Percentiles rank a stretch among this genome's conserved stretches.
phyloP scores from a whole-genome alignment of 2,888 invertebrate genomes.

The Microplitis deprimator region DNA sequence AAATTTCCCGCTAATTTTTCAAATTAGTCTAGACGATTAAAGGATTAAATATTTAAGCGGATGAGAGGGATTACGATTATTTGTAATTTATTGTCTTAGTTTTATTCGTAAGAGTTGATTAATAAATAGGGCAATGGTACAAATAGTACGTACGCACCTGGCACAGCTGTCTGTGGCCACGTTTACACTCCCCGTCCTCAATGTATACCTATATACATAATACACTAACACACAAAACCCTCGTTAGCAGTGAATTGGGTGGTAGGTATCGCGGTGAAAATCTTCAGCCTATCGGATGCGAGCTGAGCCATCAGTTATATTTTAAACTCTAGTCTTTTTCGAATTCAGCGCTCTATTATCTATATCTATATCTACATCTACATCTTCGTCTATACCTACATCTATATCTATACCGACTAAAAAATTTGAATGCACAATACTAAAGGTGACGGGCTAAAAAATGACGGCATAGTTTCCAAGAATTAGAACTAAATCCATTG shows the following conservation, averaged over 20 bases:
- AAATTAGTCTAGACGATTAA: no score
- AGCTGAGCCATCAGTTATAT: constrained; percentile 40
- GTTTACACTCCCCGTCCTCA: constrained; percentile 61
- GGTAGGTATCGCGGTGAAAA: constrained; percentile 53
- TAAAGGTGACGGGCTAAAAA: no score
- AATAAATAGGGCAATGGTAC: background rate
- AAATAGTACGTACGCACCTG: constrained; percentile 61
- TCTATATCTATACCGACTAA: no score
- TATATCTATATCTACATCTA: no score
- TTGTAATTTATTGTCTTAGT: background rate
- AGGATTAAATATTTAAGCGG: background rate
- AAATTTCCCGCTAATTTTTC: no score
- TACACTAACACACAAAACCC: constrained; percentile 7
- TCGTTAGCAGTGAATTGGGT: constrained; percentile 50
- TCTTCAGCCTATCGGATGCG: constrained; percentile 62
- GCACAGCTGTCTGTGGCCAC: constrained; percentile 69
- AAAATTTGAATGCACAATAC: no score
- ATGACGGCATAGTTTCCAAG: no score
- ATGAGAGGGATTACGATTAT: background rate
- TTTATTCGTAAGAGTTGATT: background rate
- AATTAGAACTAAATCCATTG: no score
- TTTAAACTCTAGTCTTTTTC: background rate
- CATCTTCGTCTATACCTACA: no score
- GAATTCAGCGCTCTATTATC: background rate
- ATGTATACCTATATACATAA: background rate